Evolutionary conservation across 2,797 vertebrate species (phyloP).

Genomic region (Manis crassicaudata): DNA sequence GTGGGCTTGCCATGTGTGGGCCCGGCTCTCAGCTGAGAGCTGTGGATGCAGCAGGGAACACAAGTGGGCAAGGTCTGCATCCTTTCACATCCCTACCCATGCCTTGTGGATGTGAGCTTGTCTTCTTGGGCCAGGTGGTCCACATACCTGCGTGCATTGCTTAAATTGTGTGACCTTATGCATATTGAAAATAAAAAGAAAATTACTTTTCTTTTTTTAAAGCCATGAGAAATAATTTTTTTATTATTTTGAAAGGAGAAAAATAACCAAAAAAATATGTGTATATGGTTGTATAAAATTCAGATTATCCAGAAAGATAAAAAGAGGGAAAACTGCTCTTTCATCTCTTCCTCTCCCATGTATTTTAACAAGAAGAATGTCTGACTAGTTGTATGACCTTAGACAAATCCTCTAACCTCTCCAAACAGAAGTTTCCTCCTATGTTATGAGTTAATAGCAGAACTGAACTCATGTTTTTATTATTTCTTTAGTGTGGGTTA

Average conservation of each 20-base stretch:
- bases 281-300: background rate
- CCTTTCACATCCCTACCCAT: rapidly evolving
- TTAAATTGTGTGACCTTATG: background rate
- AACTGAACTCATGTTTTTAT: background rate
- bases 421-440: background rate
- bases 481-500: background rate
- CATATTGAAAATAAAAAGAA: background rate
- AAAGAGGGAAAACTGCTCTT: background rate
- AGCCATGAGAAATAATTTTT: background rate
- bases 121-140: background rate
- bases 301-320: background rate
- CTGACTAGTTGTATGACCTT: background rate
- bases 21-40: background rate
- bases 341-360: background rate
- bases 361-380: slow-evolving; percentile 38
- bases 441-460: background rate
- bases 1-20: background rate
- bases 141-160: background rate
- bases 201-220: background rate
- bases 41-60: background rate
- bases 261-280: background rate
- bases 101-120: background rate
- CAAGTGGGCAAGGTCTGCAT: background rate
- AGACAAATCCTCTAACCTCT: slow-evolving; percentile 4
- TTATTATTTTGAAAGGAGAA: background rate